Base-by-base conservation (phyloP, 2,797 vertebrate species). In the Selene dorsalis region DNA sequence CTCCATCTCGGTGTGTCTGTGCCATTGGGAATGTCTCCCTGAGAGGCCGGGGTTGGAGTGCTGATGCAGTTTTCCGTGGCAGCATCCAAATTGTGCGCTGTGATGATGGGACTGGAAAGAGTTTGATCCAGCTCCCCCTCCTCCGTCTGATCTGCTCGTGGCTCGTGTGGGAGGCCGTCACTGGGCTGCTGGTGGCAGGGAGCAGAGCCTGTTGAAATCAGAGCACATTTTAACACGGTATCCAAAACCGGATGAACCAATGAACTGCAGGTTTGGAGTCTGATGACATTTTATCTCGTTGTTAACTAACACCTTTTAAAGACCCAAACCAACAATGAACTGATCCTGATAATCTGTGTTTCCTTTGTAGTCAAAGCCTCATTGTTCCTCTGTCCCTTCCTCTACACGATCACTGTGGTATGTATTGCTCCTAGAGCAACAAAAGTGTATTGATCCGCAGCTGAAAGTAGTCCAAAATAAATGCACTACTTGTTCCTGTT, bases 11-110 rank as follows among this genome's bases (percentile, higher is more conserved):
- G 78, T 1, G 78, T 50, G 28, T 88, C 89, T 16, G 79, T 89
- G 80, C 88, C 87, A 0, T 93, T 94, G 75, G 89, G 87, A 59
- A 92, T 75, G 64, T 88, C 89, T 64, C 84, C 86, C 60, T 70
- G 89, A 74, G 84, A 79, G 70, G 68, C 75, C 0, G 69, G 83
- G 30, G 68, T 70, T 69, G 90, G 88, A 84, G 72, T 66, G 79
- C 74, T 50, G 69, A 82, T 20, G 78, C 82, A 58, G 81, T 93
- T 91, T 90, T 91, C 88, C 84, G 26, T 66, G 66, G 82, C 26
- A 1, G 67, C 45, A 39, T 91, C 91, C 80, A 89, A 84, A 67
- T 55, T 26, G 73, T 70, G 87, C 14, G 55, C 69, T 11, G 89
- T 62, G 56, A 85, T 75, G 69, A 88, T 66, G 0, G 90, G 91